These are phyloP conservation scores for Branchipolynoe longqiensis DNA, from an alignment of 2,888 invertebrate genomes.

Conservation along the genomic window DNA sequence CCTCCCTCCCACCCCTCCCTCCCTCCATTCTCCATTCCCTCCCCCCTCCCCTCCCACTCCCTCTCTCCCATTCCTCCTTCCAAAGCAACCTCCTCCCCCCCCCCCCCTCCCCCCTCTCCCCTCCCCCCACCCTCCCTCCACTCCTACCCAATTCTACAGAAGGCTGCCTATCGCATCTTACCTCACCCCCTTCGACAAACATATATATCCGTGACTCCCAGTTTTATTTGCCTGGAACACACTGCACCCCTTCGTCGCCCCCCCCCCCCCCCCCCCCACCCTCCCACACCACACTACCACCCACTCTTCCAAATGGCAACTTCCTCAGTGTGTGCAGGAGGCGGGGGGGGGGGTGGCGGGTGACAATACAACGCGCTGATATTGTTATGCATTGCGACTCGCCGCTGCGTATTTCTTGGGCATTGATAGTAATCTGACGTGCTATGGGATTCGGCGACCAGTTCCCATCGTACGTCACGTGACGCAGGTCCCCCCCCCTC, in stretches of 20 bases:
- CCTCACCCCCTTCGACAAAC: too few species aligned
- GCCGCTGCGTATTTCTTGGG: constrained; percentile 34
- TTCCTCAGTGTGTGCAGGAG: too few species aligned
- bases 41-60: too few species aligned
- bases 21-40: too few species aligned
- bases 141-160: too few species aligned
- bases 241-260: background rate
- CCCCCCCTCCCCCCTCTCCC: background rate
- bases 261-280: background rate
- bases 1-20: background rate
- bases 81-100: background rate
- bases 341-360: constrained; percentile 22
- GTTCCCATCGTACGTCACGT: constrained; percentile 42
- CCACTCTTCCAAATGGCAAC: constrained; percentile 48
- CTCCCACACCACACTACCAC: background rate
- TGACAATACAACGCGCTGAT: constrained; percentile 52
- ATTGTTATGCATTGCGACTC: constrained; percentile 48
- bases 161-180: too few species aligned
- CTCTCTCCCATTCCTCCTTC: too few species aligned
- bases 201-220: background rate
- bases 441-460: constrained; percentile 46
- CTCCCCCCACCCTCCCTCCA: constrained; percentile 1
- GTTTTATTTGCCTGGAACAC: constrained; percentile 27
- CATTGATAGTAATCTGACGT: constrained; percentile 57
- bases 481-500: background rate